Evolutionary conservation across 2,888 invertebrate species (phyloP), one percentile per base, ranked within the genome.

Genomic region (Aleiodes leptofemur): DNA sequence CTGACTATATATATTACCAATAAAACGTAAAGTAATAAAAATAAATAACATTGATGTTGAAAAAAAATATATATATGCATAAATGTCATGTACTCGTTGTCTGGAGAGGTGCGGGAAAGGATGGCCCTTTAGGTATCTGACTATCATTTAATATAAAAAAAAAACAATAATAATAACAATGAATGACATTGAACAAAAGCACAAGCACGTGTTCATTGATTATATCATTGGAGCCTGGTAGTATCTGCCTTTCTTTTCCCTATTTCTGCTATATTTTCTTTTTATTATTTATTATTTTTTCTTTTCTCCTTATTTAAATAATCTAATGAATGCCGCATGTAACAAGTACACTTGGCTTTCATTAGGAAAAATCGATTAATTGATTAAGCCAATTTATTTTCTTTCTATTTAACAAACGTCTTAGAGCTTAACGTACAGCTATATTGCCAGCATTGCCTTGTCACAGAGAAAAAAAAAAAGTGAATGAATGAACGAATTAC

Each of bases 31-130:
- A 61, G 38, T 61, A 34, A 34, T 61, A 14, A 61, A 61, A 61
- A 31, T 38, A 64, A 64, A 23, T 13, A 64, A 64, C 48, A 64
- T 43, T 11, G 43, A 23, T 64, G 64, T 43, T 43, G 11, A 43
- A 9, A 43, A 43, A 43, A 43, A 59, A 31, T 23, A 59, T 23
- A 23, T 23, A 23, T 23, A 64, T 34, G 34, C 23, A 64, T 43
- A 48, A 48, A 64, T 64, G 14, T 43, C 43, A 34, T 64, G 48
- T 64, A 77, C 82, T 83, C 82, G 80, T 83, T 78, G 81, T 85
- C 83, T 85, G 86, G 86, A 86, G 86, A 85, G 84, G 84, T 82
- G 83, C 83, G 83, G 83, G 80, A 77, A 53, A 31, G 68, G 68
- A 68, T 51, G 51, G 31, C 43, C 64, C 64, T 43, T 43, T 64